phyloP scores from a whole-genome alignment of 2,888 invertebrate genomes.

The Escarpia spicata region DNA sequence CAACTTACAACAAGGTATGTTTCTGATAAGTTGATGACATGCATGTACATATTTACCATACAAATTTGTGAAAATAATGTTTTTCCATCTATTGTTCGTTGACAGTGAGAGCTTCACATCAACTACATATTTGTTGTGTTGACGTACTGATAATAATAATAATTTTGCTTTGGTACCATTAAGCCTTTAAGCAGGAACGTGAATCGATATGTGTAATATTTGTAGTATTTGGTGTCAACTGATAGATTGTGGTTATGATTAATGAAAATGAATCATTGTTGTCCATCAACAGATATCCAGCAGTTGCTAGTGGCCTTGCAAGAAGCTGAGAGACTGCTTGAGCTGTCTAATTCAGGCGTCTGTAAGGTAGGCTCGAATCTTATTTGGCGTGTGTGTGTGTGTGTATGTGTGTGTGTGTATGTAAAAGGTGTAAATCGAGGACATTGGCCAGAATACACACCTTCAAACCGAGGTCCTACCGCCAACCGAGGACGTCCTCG shows the following conservation, averaged over 20 bases:
- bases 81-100: too few relatives aligned
- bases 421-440: too few relatives aligned
- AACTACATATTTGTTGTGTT: too few relatives aligned
- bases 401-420: too few relatives aligned
- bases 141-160: too few relatives aligned
- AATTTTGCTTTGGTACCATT: not conserved
- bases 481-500: too few relatives aligned
- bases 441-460: too few relatives aligned
- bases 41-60: too few relatives aligned
- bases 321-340: conserved; percentile 36
- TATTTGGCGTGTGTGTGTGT: not conserved
- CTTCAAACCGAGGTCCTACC: too few relatives aligned
- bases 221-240: not conserved
- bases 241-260: not conserved
- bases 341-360: not conserved
- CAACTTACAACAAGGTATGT: conserved; percentile 50
- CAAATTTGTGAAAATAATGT: too few relatives aligned
- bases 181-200: not conserved
- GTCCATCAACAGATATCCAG: conserved; percentile 48
- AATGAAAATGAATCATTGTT: not conserved
- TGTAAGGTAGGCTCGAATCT: conserved; percentile 19
- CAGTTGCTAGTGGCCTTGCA: conserved; percentile 40
- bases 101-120: too few relatives aligned
- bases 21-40: not conserved
- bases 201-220: not conserved